Percentiles rank a stretch among this genome's conserved stretches.
These are phyloP conservation scores for Branchipolynoe longqiensis DNA, from an alignment of 2,888 invertebrate genomes.

Conservation along the genomic window DNA sequence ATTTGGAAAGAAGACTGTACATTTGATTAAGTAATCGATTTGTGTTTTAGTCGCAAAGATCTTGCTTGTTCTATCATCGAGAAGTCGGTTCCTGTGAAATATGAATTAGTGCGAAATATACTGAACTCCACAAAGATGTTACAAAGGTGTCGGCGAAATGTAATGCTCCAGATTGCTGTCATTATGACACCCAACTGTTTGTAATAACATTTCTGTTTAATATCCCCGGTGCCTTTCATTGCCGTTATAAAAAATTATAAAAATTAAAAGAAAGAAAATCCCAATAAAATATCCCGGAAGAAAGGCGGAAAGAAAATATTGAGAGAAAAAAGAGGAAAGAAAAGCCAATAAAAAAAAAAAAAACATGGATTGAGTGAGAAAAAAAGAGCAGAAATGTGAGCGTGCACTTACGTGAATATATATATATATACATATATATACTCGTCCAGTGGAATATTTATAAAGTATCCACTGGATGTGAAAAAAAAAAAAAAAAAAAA, in stretches of 20 bases:
- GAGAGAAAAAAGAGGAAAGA: neutral
- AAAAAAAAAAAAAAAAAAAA: conserved; percentile 33
- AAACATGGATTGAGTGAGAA: conserved; percentile 1
- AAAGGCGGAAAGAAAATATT: neutral
- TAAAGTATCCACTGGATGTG: neutral
- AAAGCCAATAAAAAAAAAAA: conserved; percentile 11
- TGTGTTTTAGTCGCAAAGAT: neutral
- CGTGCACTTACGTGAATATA: conserved; percentile 28
- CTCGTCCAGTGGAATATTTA: conserved; percentile 11
- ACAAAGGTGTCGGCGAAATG: neutral
- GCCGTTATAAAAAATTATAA: conserved; percentile 19
- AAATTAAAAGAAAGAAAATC: conserved; percentile 23
- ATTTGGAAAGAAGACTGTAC: too few relatives aligned
- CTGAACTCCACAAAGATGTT: neutral
- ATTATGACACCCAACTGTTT: neutral
- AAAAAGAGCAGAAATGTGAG: conserved; percentile 32
- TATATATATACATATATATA: too few relatives aligned
- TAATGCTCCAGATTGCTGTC: neutral
- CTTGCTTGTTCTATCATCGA: neutral
- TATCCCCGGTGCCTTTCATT: conserved; percentile 34
- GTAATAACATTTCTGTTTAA: conserved; percentile 13
- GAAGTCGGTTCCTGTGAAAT: neutral
- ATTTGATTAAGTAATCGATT: too few relatives aligned
- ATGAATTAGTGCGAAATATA: neutral
- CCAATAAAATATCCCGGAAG: too few relatives aligned